phyloP scores from a whole-genome alignment of 1,140 invertebrate species.

The Drosophila pandora region DNA sequence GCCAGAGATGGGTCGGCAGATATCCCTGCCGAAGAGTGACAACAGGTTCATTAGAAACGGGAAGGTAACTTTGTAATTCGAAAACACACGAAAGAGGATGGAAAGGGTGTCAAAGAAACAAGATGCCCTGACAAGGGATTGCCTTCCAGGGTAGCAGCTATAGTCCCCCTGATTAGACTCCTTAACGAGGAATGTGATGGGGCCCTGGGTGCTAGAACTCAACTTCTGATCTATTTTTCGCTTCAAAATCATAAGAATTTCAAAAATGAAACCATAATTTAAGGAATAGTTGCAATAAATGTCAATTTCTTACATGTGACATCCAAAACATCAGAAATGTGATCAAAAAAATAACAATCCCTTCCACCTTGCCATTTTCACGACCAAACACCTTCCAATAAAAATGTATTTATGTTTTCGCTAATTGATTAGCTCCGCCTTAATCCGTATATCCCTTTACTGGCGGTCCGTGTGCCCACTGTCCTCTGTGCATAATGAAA shows the following conservation, averaged over 20 bases:
- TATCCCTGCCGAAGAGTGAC: not conserved
- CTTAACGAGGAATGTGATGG: not conserved
- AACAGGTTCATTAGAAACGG: constrained; percentile 29
- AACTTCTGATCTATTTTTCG: not conserved
- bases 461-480: not conserved
- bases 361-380: constrained; percentile 2
- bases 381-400: constrained; percentile 21
- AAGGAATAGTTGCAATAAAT: too few relatives aligned
- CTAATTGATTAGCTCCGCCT: constrained; percentile 54
- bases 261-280: too few relatives aligned
- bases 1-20: constrained; percentile 4
- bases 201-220: not conserved
- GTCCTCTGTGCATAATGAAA: constrained; percentile 39
- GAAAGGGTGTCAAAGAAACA: constrained; percentile 3
- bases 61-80: not conserved
- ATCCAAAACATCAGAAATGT: not conserved
- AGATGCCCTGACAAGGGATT: not conserved
- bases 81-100: too few relatives aligned
- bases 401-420: constrained; percentile 35
- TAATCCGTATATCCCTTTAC: not conserved
- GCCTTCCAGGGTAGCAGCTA: too few relatives aligned
- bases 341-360: not conserved
- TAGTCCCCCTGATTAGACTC: too few relatives aligned
- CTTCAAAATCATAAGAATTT: not conserved
- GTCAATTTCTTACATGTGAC: not conserved